Evolutionary conservation across 2,888 invertebrate species (phyloP).

Genomic region (Xanthia togata): DNA sequence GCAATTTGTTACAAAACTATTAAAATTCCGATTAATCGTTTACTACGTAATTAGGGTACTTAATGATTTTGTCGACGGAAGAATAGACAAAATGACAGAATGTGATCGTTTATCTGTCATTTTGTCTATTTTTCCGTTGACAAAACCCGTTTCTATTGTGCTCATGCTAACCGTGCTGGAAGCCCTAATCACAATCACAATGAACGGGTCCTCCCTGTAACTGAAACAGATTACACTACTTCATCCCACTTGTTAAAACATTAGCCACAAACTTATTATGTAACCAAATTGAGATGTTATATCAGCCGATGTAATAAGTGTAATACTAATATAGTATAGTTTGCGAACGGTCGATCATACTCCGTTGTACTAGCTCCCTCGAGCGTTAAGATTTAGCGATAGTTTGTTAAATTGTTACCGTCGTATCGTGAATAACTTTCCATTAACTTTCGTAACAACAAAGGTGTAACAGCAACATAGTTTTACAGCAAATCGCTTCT

Average conservation of each 20-base stretch:
- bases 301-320: constrained; percentile 46
- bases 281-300: constrained; percentile 53
- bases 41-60: no score
- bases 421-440: constrained; percentile 71
- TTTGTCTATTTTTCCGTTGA: no score
- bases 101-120: no score
- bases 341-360: constrained; percentile 56
- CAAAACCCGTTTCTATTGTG: no score
- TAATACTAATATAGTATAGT: constrained; percentile 51
- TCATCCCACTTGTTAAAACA: constrained; percentile 17
- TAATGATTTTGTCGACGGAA: no score
- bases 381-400: constrained; percentile 75
- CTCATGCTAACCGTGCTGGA: background rate
- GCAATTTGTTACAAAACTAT: no score
- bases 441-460: constrained; percentile 69
- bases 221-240: background rate
- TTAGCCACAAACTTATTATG: constrained; percentile 39
- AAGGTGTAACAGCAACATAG: constrained; percentile 67
- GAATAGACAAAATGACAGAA: no score
- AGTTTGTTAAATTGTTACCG: constrained; percentile 60
- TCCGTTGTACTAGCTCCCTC: constrained; percentile 64
- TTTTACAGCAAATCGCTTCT: constrained; percentile 67
- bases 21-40: no score
- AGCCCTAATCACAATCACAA: background rate
- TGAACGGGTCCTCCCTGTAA: background rate